Base-by-base conservation (phyloP, 1,140 invertebrate genomes). In the Euborellia annulipes region DNA sequence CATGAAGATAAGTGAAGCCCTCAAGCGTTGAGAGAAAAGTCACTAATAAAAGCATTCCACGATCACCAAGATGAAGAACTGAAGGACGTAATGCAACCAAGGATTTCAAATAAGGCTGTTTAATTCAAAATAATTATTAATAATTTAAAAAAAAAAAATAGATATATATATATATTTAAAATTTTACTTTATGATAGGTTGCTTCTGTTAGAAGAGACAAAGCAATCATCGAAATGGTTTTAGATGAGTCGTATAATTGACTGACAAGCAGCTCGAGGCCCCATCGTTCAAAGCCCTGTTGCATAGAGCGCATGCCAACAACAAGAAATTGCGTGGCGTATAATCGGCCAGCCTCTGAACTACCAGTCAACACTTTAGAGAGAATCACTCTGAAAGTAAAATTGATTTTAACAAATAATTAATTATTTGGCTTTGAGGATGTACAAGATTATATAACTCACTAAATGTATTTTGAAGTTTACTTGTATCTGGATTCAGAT, bases 291-390 rank as follows among this genome's bases (percentile, higher is more conserved):
- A 82, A 78, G 52, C 74, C 69, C 8, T 66, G 64, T 47, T 82
- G 65, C 48, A 73, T 73, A 1, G 80, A 78, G 38, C 92, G 68
- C 16, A 95, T 62, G 42, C 96, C 65, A 7, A 94, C 76, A 47
- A 88, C 73, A 46, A 96, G 65, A 62, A 92, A 88, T 57, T 89
- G 83, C 0, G 89, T 93, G 0, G 85, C 80, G 62, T 95, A 97
- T 1, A 94, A 56, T 37, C 90, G 72, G 13, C 83, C 83, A 43
- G 74, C 73, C 63, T 91, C 79, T 40, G 75, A 69, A 14, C 69
- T 61, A 51, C 73, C 76, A 2, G 65, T 68, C 7, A 85, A 58
- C 1, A 83, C 78, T 48, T 78, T 75, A 20, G 73, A 69, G 46
- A 88, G 67, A 47, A 89, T 78, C 42, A 65, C 66, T 42, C 62